Percentiles rank a stretch among this genome's conserved stretches.
These are phyloP conservation scores for Bolinopsis microptera DNA, from an alignment of 37 sponge, comb jelly and placozoan genomes.

Conservation along the genomic window DNA sequence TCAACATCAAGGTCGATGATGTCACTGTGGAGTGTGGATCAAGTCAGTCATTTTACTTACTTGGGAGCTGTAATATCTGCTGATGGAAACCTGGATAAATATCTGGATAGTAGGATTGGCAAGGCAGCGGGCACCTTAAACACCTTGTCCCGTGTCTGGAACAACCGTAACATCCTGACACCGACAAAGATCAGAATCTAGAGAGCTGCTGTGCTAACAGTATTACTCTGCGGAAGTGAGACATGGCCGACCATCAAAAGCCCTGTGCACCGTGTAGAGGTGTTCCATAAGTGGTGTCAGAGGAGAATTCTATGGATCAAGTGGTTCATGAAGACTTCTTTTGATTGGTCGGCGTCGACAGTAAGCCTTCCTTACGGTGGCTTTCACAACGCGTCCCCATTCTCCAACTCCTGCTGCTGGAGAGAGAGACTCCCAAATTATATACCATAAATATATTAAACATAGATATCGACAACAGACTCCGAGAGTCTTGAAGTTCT, in stretches of 20 bases:
- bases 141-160: neutral
- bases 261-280: neutral
- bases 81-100: neutral
- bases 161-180: neutral
- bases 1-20: neutral
- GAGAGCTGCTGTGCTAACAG: neutral
- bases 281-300: neutral
- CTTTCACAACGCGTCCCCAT: no score
- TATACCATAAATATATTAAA: no score
- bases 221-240: neutral
- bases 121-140: neutral
- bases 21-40: neutral
- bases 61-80: neutral
- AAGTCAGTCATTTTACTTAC: slow-evolving; percentile 21
- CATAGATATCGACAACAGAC: no score
- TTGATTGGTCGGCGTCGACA: no score
- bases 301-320: neutral
- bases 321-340: neutral
- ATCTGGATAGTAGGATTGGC: neutral
- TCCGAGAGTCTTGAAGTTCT: no score
- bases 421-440: no score
- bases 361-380: no score
- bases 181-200: neutral
- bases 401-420: no score
- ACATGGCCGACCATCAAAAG: neutral